Base-by-base conservation (phyloP, 1,140 invertebrate species). In the Aplysia californica region DNA sequence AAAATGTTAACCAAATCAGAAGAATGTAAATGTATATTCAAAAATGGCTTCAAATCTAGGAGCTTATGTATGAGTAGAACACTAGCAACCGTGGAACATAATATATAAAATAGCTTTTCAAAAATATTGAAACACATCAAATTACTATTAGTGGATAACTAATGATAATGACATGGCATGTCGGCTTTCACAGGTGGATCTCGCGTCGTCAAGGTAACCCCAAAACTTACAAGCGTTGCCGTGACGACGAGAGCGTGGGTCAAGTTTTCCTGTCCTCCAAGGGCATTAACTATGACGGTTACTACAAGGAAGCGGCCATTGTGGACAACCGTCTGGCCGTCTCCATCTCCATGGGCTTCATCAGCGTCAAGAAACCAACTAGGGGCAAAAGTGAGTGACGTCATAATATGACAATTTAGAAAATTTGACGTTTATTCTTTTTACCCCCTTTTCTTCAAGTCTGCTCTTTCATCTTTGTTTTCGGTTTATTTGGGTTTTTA, bases 291-390 rank as follows among this genome's bases (percentile, higher is more conserved):
- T 87, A 87, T 61, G 79, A 84, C 23, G 86, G 86, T 31, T 66
- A 41, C n/a, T 87, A 87, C 68, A 85, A 84, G 59, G 86, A 86
- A 50, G 84, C 84, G n/a, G 80, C 86, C 31, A 84, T 87, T 56
- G 76, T 86, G 15, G 86, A 87, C 44, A 80, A 78, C 58, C 73
- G 86, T 23, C 75, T 84, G 50, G 83, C 86, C 20, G 80, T 84
- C 1, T 84, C 85, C 0, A 75, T 82, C 18, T 73, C 81, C 33
- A 85, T 83, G 20, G 80, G 84, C 26, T 86, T 84, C 66, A 29
- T 87, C 10, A 85, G 82, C 20, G 79, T 87, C 0, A 80, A 82
- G 59, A 80, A 80, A 72, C 85, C 81, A 3, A 56, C 55, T 3
- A 59, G 29, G 23, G 76, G 79, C 58, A 61, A 66, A 1, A 80